Percentiles rank a stretch among this genome's conserved stretches.
Conservation (phyloP, 1,140 invertebrate genomes). For the Lordiphosa clarofinis region DNA sequence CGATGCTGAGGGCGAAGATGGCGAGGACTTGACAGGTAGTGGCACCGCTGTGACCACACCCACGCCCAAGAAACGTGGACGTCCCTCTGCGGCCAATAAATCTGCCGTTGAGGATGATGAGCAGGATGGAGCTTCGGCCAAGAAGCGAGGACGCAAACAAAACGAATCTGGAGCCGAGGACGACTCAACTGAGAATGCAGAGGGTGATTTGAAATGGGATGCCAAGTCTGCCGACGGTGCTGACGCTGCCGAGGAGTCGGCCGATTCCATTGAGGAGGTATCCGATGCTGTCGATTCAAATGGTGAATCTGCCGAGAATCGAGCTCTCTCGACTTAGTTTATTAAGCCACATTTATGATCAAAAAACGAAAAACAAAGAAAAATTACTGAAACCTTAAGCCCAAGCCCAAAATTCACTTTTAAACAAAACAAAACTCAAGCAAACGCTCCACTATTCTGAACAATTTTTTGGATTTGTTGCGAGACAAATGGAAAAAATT, state of each 20-base stretch:
- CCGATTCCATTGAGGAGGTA: slow-evolving; percentile 6
- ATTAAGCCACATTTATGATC: no score
- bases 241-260: slow-evolving; percentile 2
- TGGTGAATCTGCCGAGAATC: no score
- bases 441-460: no score
- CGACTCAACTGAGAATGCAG: no score
- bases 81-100: slow-evolving; percentile 22
- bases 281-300: slow-evolving; percentile 5
- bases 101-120: background rate
- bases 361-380: no score
- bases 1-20: slow-evolving; percentile 11
- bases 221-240: background rate
- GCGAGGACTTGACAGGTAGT: slow-evolving; percentile 19
- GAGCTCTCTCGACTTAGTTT: no score
- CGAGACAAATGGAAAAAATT: no score
- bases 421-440: no score
- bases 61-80: slow-evolving; percentile 56
- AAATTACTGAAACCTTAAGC: no score
- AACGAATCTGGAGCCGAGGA: slow-evolving; percentile 2
- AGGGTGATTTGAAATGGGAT: slow-evolving; percentile 1
- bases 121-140: background rate
- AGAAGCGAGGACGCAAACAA: slow-evolving; percentile 7
- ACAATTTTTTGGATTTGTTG: no score
- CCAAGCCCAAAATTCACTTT: no score
- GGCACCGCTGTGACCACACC: background rate